Percentiles rank a stretch among this genome's conserved stretches.
These are phyloP conservation scores for Cerceris rybyensis DNA, from an alignment of 2,888 invertebrate genomes.

Conservation along the genomic window DNA sequence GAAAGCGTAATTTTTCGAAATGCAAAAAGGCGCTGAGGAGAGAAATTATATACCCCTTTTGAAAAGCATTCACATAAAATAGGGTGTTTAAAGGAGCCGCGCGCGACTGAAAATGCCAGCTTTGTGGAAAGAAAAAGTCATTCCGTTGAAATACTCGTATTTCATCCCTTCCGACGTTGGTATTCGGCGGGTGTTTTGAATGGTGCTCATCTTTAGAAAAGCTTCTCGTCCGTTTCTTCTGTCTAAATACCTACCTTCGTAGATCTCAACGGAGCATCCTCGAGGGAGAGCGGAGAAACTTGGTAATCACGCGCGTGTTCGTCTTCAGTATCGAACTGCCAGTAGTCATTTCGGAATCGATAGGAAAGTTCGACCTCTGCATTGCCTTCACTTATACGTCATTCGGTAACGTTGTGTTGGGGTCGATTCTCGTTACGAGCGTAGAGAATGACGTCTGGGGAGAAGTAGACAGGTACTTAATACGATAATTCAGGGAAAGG, in stretches of 20 bases:
- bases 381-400: constrained; percentile 42
- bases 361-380: constrained; percentile 18
- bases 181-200: no score
- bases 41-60: constrained; percentile 5
- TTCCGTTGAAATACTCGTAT: no score
- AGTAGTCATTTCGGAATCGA: constrained; percentile 25
- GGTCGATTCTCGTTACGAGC: constrained; percentile 42
- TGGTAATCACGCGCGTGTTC: constrained; percentile 23
- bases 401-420: constrained; percentile 24
- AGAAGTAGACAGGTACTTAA: constrained; percentile 30
- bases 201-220: no score
- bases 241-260: constrained; percentile 4
- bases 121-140: no score
- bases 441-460: constrained; percentile 19
- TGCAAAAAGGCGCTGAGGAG: neutral
- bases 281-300: constrained; percentile 19
- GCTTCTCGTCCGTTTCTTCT: constrained; percentile 1
- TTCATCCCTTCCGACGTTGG: no score
- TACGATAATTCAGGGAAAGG: constrained; percentile 23
- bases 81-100: neutral
- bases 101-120: neutral
- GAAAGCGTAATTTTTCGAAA: constrained; percentile 46
- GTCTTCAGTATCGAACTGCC: neutral
- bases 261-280: constrained; percentile 16
- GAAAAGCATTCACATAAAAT: neutral